phyloP scores from a whole-genome alignment of 2,113 vertebrate genomes.

The Corythaixoides concolor region DNA sequence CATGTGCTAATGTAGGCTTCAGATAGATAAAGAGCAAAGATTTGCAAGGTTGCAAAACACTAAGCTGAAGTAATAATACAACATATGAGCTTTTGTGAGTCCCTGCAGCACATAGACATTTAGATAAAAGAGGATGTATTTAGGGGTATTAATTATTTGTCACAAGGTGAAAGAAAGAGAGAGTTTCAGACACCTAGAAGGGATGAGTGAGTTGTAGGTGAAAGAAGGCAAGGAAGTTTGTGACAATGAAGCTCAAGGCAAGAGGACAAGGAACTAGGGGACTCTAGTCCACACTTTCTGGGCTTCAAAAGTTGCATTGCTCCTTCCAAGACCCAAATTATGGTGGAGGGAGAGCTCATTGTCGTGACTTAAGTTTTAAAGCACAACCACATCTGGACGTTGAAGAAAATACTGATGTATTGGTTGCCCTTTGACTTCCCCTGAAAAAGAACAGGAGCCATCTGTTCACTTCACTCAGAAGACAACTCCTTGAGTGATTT shows the following conservation, averaged over 20 bases:
- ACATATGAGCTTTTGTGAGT: background rate
- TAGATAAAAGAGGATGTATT: background rate
- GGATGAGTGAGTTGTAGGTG: background rate
- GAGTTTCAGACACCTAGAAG: background rate
- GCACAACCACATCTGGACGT: background rate
- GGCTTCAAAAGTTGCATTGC: background rate
- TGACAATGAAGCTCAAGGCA: background rate
- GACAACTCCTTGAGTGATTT: background rate
- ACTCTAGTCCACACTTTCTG: background rate
- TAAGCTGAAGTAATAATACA: background rate
- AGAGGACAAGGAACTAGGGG: background rate
- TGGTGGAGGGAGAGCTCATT: background rate
- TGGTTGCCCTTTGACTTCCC: background rate
- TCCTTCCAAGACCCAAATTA: background rate
- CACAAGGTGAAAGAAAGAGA: background rate
- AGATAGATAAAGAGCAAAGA: background rate
- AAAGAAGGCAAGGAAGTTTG: background rate
- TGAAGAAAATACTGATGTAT: background rate
- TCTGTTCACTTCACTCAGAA: background rate
- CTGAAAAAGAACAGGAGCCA: background rate
- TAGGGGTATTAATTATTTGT: background rate
- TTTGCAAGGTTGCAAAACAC: background rate
- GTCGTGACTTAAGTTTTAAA: background rate
- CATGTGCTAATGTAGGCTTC: background rate
- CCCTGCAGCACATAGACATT: background rate